Evolutionary conservation across 2,113 vertebrate genomes (phyloP).

Genomic region (Megatriorchis doriae): DNA sequence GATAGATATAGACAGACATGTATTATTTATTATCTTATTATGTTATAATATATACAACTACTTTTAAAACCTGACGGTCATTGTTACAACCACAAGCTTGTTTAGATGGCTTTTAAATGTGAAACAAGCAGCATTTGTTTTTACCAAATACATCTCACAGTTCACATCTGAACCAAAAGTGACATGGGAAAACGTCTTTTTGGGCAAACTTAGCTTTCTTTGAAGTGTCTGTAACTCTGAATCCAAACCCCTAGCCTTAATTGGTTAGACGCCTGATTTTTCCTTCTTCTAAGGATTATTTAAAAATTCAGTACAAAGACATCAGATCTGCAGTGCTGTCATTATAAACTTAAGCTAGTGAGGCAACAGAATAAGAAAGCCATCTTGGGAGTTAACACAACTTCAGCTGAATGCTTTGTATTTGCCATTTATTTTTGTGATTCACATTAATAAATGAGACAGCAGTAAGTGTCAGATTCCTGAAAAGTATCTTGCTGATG

Average conservation of each 20-base stretch:
- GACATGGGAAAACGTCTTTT: constrained; percentile 15
- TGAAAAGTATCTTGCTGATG: constrained; percentile 78
- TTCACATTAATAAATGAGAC: constrained; percentile 73
- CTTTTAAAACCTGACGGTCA: neutral
- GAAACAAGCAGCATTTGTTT: neutral
- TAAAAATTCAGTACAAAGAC: constrained; percentile 49
- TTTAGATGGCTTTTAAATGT: neutral
- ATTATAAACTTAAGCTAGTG: constrained; percentile 38
- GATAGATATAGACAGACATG: constrained; percentile 25
- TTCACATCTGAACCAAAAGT: neutral
- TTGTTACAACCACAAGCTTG: neutral
- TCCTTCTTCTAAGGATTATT: constrained; percentile 23
- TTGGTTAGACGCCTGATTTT: constrained; percentile 43
- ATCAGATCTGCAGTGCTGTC: constrained; percentile 40
- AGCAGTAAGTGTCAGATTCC: constrained; percentile 78
- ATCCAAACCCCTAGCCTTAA: neutral
- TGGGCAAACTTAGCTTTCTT: constrained; percentile 5
- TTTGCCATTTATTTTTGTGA: constrained; percentile 62
- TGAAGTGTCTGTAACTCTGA: constrained; percentile 12
- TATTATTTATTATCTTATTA: constrained; percentile 52
- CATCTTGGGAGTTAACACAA: constrained; percentile 64
- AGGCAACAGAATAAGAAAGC: constrained; percentile 35
- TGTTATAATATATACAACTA: constrained; percentile 38
- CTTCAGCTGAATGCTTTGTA: constrained; percentile 46
- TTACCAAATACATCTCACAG: neutral